phyloP scores from a whole-genome alignment of 1,140 invertebrate genomes.

The Pachypsylla venusta region DNA sequence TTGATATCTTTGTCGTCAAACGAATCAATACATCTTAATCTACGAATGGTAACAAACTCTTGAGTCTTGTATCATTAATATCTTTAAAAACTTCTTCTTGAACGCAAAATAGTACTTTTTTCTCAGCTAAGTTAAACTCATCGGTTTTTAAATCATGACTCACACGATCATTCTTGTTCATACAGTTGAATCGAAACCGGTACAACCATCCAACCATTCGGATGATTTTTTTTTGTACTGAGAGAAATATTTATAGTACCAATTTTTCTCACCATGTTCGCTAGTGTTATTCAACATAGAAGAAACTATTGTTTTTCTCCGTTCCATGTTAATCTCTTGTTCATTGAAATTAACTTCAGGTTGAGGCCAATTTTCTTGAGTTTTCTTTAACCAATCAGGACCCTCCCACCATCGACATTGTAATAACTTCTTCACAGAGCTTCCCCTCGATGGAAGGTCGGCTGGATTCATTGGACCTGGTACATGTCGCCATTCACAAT shows the following conservation, averaged over 20 bases:
- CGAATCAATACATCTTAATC: constrained; percentile 23
- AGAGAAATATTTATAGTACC: background rate
- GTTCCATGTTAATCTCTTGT: constrained; percentile 12
- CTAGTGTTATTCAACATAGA: background rate
- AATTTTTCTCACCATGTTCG: background rate
- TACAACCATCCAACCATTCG: background rate
- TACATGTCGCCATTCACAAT: background rate
- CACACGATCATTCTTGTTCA: background rate
- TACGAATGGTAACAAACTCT: constrained; percentile 12
- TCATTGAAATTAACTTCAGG: background rate
- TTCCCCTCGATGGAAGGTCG: background rate
- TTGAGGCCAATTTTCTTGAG: constrained; percentile 6
- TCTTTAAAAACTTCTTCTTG: background rate
- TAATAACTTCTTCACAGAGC: constrained; percentile 6
- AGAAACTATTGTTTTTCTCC: constrained; percentile 3
- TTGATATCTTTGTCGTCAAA: constrained; percentile 24
- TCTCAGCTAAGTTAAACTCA: background rate
- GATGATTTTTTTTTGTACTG: background rate
- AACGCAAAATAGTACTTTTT: background rate
- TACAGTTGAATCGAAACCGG: background rate
- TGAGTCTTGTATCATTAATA: background rate
- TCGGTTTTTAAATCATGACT: background rate
- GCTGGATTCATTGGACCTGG: background rate
- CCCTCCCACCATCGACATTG: background rate
- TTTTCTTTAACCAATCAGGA: background rate